A percentile compares a stretch with the other conserved stretches of the same genome.
phyloP scores from a whole-genome alignment of 2,888 invertebrate genomes.

The Philonicus albiceps region DNA sequence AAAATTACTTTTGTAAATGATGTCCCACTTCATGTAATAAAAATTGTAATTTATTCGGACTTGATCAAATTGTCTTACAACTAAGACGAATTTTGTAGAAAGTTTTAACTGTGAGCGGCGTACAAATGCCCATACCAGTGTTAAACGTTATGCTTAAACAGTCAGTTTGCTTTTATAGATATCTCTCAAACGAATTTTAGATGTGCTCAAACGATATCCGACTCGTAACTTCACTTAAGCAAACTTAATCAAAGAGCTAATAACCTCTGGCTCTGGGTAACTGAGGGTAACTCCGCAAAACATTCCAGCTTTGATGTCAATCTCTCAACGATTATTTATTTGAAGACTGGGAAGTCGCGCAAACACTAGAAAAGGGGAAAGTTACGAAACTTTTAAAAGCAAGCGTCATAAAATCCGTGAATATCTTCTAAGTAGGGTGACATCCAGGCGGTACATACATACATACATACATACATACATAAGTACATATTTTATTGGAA shows the following conservation, averaged over 20 bases:
- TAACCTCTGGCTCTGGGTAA: neutral
- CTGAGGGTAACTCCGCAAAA: neutral
- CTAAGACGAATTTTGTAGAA: neutral
- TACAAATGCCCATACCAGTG: neutral
- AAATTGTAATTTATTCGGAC: neutral
- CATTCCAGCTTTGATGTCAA: neutral
- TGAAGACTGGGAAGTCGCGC: neutral
- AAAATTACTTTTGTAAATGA: neutral
- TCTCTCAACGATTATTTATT: neutral
- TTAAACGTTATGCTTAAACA: neutral
- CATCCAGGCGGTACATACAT: neutral
- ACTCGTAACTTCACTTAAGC: neutral
- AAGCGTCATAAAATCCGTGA: neutral
- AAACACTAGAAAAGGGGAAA: neutral
- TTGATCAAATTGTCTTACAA: neutral
- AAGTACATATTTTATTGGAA: neutral
- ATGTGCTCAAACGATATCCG: neutral
- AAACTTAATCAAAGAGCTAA: neutral
- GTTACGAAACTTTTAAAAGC: constrained; percentile 8
- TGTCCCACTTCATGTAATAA: neutral
- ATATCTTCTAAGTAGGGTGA: neutral
- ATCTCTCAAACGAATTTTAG: neutral
- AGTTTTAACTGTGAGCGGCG: neutral
- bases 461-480: neutral
- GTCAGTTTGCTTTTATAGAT: neutral